These are phyloP conservation scores for Colletes latitarsis DNA, from an alignment of 1,140 invertebrate species.

Conservation along the genomic window DNA sequence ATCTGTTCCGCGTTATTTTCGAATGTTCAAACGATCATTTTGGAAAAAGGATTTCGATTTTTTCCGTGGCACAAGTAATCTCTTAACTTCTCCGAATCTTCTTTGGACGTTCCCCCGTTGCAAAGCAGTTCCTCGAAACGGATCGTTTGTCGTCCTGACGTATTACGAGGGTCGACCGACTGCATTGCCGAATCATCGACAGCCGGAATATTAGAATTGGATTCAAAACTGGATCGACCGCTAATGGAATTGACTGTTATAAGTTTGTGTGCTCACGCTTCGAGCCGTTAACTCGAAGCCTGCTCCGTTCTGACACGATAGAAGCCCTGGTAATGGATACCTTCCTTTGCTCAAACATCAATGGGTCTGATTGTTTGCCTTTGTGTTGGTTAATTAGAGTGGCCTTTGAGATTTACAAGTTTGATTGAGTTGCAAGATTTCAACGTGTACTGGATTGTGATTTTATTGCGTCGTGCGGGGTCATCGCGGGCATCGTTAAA, in stretches of 20 bases:
- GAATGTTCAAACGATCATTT: too few relatives aligned
- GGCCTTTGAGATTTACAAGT: neutral
- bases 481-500: too few relatives aligned
- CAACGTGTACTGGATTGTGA: neutral
- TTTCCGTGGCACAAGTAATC: too few relatives aligned
- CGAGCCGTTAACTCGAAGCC: neutral
- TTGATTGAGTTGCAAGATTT: neutral
- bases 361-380: slow-evolving; percentile 14
- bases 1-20: too few relatives aligned
- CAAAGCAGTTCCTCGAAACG: slow-evolving; percentile 27
- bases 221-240: slow-evolving; percentile 23
- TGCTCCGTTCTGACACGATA: neutral
- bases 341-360: slow-evolving; percentile 10
- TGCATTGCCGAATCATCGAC: too few relatives aligned
- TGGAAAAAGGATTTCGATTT: neutral
- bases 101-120: neutral
- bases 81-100: slow-evolving; percentile 48
- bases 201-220: slow-evolving; percentile 5
- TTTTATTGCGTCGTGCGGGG: neutral
- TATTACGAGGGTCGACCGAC: slow-evolving; percentile 22
- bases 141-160: slow-evolving; percentile 22
- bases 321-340: slow-evolving; percentile 14
- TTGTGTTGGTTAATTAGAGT: neutral
- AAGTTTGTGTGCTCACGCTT: slow-evolving; percentile 27
- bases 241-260: slow-evolving; percentile 44